Base-by-base conservation (phyloP, 2,888 invertebrate genomes). In the Lepas anatifera region DNA sequence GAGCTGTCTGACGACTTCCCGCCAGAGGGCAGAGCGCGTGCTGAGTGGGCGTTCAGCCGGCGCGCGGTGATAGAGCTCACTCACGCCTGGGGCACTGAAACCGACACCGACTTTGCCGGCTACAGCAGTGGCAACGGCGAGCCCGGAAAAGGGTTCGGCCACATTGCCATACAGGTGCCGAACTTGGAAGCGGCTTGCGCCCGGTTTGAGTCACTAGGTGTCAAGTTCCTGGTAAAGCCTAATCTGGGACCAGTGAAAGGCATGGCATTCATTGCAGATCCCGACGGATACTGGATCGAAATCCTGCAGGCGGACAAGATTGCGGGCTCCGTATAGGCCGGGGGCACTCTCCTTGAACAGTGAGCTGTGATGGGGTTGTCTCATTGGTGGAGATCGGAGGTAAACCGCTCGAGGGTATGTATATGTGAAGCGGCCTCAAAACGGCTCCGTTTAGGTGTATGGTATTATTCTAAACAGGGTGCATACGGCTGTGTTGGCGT, bases 251-350 rank as follows among this genome's bases (percentile, higher is more conserved):
- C 90, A 78, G 95, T 95, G 93, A 94, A 90, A 79, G 93, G 93
- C 0, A 82, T 96, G 67, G 96, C 95, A 3, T 96, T 96, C 79
- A 92, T 96, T 71, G 89, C 92, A 76, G 96, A 96, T 79, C 96
- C 96, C 0, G 96, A 96, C 79, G 95, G 95, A 41, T 96, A 96
- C 78, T 95, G 95, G 95, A 95, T 96, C 77, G 95, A 96, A 80
- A 92, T 95, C 72, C 87, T 94, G 76, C 87, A 16, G 10, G 27
- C 52, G 8, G 29, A 52, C 18, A n/a, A n/a, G 11, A 7, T 46
- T 3, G 46, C 18, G 46, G 46, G n/a, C n/a, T n/a, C n/a, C n/a
- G n/a, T n/a, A n/a, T n/a, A n/a, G n/a, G n/a, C n/a, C n/a, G n/a
- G n/a, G n/a, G n/a, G n/a, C n/a, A n/a, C n/a, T n/a, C n/a, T n/a